phyloP scores from a whole-genome alignment of 2,797 vertebrate species.

The Coranthus polyacanthus region DNA sequence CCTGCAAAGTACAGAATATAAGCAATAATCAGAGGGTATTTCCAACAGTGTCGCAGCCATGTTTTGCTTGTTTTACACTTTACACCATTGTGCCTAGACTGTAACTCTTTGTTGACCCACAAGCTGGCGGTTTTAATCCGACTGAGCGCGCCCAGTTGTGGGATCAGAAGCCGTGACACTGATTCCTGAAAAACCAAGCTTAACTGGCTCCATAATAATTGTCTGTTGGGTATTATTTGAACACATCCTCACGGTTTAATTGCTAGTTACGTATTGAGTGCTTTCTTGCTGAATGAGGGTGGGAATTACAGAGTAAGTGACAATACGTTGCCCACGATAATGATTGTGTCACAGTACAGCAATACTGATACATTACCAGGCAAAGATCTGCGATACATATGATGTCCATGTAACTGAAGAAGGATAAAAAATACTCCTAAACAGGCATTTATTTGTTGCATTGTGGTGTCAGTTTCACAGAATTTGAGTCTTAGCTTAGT shows the following conservation, averaged over 20 bases:
- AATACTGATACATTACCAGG: too few species aligned
- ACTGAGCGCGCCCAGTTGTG: constrained; percentile 73
- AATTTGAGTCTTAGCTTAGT: too few species aligned
- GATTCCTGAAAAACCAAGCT: constrained; percentile 61
- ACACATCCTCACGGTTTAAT: constrained; percentile 2
- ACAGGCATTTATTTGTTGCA: too few species aligned
- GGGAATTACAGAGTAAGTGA: too few species aligned
- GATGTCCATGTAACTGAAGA: too few species aligned
- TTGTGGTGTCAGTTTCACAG: too few species aligned
- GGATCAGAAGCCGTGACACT: constrained; percentile 73
- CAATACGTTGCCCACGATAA: too few species aligned
- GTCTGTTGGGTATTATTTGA: constrained; percentile 35
- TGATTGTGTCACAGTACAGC: too few species aligned
- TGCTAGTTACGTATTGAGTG: background rate
- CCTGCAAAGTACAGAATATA: constrained; percentile 20
- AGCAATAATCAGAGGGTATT: background rate
- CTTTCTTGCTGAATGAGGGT: background rate
- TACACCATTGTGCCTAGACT: constrained; percentile 43
- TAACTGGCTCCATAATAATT: constrained; percentile 50
- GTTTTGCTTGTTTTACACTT: constrained; percentile 41
- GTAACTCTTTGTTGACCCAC: constrained; percentile 72
- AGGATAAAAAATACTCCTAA: too few species aligned
- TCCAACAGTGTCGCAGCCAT: background rate
- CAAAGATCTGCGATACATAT: too few species aligned
- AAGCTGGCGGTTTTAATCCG: constrained; percentile 76